These are phyloP conservation scores for Arenaria interpres DNA, from an alignment of 2,113 vertebrate species.

Conservation along the genomic window DNA sequence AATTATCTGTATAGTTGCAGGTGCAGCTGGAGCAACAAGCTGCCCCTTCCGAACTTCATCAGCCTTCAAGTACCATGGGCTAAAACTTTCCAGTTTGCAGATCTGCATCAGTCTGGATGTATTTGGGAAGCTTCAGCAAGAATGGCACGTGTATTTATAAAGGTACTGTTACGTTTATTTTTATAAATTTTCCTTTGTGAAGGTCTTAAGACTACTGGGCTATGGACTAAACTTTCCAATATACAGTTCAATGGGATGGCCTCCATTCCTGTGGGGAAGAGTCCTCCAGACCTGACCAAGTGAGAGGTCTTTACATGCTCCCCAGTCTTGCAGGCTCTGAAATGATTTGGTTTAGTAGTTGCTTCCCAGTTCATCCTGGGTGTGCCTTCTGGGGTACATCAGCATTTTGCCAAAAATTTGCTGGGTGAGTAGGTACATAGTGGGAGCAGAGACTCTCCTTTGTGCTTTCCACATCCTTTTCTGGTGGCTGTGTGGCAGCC, in stretches of 20 bases:
- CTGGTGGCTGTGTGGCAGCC: background rate
- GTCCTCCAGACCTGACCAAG: background rate
- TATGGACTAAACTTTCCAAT: background rate
- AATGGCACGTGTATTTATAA: background rate
- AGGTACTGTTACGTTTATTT: background rate
- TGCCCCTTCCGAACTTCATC: background rate
- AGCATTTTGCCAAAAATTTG: background rate
- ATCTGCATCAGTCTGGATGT: background rate
- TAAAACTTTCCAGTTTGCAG: background rate
- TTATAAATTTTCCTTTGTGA: background rate
- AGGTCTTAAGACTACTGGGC: background rate
- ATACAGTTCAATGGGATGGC: background rate
- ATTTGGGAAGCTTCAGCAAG: background rate
- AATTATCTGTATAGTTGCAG: background rate
- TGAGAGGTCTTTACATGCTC: background rate
- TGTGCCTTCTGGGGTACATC: accelerated
- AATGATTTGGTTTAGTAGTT: background rate
- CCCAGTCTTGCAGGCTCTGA: background rate
- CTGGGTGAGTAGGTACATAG: background rate
- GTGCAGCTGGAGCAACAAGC: background rate
- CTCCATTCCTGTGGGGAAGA: background rate
- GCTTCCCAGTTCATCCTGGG: background rate
- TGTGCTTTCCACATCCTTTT: background rate
- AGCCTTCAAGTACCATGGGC: background rate
- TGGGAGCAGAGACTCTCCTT: background rate